Conservation (phyloP, 2,113 vertebrate species). For the Gila orcuttii region DNA sequence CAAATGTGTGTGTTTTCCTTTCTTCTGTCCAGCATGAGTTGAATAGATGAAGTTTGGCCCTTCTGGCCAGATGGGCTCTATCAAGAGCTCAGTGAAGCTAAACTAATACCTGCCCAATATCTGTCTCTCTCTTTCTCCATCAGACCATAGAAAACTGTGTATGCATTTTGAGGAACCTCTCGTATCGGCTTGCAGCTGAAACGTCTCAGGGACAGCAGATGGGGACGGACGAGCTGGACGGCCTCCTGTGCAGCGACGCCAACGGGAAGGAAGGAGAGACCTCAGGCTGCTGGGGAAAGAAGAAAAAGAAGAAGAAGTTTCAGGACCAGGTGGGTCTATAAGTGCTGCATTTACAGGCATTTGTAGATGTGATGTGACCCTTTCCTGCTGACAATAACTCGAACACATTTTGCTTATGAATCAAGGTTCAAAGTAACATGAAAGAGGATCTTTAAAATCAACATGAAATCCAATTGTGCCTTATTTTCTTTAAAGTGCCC, state of each 20-base stretch:
- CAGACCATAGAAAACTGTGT: slow-evolving; percentile 99
- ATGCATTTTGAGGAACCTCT: slow-evolving; percentile 99
- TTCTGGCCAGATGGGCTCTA: slow-evolving; percentile 27
- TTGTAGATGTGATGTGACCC: background rate
- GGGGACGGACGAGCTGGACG: slow-evolving; percentile 95
- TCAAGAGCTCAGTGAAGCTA: slow-evolving; percentile 22
- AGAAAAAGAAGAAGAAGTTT: slow-evolving; percentile 99
- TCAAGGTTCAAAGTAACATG: background rate
- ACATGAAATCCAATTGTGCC: background rate
- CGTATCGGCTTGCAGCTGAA: slow-evolving; percentile 96
- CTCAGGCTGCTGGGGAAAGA: slow-evolving; percentile 99
- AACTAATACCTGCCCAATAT: slow-evolving; percentile 33
- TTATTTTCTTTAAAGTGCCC: background rate
- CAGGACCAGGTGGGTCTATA: slow-evolving; percentile 87
- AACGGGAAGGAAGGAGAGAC: slow-evolving; percentile 91
- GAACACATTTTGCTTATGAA: background rate
- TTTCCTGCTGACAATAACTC: background rate
- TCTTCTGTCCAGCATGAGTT: background rate
- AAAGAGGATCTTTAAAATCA: background rate
- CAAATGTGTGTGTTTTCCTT: background rate
- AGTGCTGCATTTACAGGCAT: slow-evolving; percentile 3
- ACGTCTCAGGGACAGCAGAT: slow-evolving; percentile 98
- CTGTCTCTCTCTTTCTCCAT: slow-evolving; percentile 8
- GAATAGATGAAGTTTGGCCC: slow-evolving; percentile 4
- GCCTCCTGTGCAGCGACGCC: slow-evolving; percentile 91